phyloP scores from a whole-genome alignment of 2,888 invertebrate species.

The Aricia artaxerxes region DNA sequence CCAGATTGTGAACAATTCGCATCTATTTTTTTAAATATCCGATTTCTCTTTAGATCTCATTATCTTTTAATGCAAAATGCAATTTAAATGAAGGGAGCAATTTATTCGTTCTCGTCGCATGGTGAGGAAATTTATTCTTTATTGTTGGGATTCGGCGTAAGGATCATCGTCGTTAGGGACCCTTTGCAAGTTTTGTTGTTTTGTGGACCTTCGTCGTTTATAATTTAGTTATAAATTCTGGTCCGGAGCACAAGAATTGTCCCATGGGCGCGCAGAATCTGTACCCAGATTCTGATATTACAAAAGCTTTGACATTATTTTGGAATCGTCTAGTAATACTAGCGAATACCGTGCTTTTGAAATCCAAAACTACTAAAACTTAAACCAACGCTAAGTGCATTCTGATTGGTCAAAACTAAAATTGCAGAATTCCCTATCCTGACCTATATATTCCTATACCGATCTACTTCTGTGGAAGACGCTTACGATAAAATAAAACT shows the following conservation, averaged over 20 bases:
- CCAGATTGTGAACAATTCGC: conserved; percentile 60
- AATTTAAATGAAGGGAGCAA: conserved; percentile 4
- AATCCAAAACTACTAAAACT: too few relatives aligned
- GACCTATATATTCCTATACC: too few relatives aligned
- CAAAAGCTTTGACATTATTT: too few relatives aligned
- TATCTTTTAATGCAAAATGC: conserved; percentile 33
- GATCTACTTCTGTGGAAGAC: too few relatives aligned
- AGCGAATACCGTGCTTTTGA: too few relatives aligned
- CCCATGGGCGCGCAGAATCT: neutral
- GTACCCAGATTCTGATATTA: neutral
- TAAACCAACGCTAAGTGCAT: too few relatives aligned
- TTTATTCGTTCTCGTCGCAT: conserved; percentile 15
- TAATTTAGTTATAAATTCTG: conserved; percentile 1
- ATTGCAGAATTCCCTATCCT: too few relatives aligned
- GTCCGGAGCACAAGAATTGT: neutral
- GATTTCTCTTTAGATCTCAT: conserved; percentile 40
- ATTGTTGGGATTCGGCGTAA: conserved; percentile 8
- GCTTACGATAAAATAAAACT: too few relatives aligned
- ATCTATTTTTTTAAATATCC: conserved; percentile 60
- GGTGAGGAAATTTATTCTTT: conserved; percentile 10
- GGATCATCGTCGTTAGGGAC: neutral
- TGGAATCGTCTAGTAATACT: too few relatives aligned
- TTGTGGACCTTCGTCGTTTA: neutral
- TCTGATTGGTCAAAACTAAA: too few relatives aligned
- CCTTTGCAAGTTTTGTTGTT: neutral